These are phyloP conservation scores for Anoncus sp. DNA, from an alignment of 2,888 invertebrate genomes.

Conservation along the genomic window DNA sequence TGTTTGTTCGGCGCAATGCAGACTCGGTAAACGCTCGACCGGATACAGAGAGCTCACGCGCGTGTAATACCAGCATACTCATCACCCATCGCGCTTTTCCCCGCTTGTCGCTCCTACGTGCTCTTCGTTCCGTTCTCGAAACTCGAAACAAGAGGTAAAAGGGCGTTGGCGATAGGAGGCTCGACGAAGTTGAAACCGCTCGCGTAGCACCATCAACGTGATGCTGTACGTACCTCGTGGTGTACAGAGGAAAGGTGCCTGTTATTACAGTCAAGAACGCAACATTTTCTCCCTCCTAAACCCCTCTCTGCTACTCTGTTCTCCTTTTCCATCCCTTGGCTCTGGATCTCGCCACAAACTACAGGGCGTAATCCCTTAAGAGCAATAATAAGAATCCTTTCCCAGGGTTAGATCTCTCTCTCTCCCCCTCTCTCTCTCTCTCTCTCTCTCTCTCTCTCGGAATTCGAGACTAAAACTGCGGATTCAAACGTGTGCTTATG, in stretches of 20 bases:
- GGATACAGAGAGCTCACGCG: constrained; percentile 48
- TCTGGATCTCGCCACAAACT: constrained; percentile 76
- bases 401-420: constrained; percentile 67
- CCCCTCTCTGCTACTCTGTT: constrained; percentile 6
- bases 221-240: constrained; percentile 13
- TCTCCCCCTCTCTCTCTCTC: no score
- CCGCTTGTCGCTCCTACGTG: constrained; percentile 58
- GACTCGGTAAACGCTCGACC: constrained; percentile 51
- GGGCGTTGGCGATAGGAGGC: constrained; percentile 52
- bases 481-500: constrained; percentile 37
- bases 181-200: constrained; percentile 61
- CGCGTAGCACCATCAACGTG: constrained; percentile 58
- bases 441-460: no score
- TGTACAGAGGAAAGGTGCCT: constrained; percentile 69
- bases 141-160: constrained; percentile 59
- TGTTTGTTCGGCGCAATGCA: constrained; percentile 16
- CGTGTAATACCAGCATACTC: constrained; percentile 45
- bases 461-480: constrained; percentile 59
- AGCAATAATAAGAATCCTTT: constrained; percentile 83
- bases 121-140: constrained; percentile 54
- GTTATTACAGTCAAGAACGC: constrained; percentile 79
- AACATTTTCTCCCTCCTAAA: constrained; percentile 18
- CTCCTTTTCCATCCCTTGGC: constrained; percentile 50
- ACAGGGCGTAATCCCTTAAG: constrained; percentile 81
- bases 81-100: constrained; percentile 43